Evolutionary conservation across 1,140 invertebrate genomes (phyloP).

Genomic region (Drosophila serrata): DNA sequence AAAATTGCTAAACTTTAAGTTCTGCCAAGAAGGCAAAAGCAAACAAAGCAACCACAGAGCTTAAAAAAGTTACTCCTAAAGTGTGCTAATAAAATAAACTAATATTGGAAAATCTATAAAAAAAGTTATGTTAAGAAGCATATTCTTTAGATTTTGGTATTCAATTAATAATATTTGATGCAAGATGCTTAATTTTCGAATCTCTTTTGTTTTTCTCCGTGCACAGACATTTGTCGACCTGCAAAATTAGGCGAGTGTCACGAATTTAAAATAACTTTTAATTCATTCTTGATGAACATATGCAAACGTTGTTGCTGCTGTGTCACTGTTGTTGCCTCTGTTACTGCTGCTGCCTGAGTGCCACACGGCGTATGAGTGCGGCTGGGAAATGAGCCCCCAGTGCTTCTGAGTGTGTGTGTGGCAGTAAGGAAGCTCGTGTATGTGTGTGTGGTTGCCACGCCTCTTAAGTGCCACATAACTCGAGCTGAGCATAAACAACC

Average conservation of each 20-base stretch:
- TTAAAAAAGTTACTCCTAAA: background rate
- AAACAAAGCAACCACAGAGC: conserved; percentile 2
- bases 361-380: conserved; percentile 72
- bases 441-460: conserved; percentile 55
- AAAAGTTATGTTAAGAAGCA: background rate
- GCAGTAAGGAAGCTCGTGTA: background rate
- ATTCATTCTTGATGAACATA: conserved; percentile 81
- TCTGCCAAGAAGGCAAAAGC: background rate
- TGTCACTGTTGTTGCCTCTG: background rate
- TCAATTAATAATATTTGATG: background rate
- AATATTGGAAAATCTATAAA: background rate
- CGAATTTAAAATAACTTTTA: conserved; percentile 84
- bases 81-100: background rate
- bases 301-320: conserved; percentile 34
- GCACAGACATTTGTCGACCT: conserved; percentile 47
- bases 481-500: conserved; percentile 80
- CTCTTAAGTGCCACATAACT: conserved; percentile 77
- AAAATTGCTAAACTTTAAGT: background rate
- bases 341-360: conserved; percentile 34
- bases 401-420: conserved; percentile 29
- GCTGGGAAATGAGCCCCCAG: conserved; percentile 67
- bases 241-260: conserved; percentile 82
- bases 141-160: background rate
- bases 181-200: background rate
- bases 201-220: background rate